Percentiles rank a stretch among this genome's conserved stretches.
phyloP scores from a whole-genome alignment of 2,113 vertebrate genomes.

The Etheostoma cragini region DNA sequence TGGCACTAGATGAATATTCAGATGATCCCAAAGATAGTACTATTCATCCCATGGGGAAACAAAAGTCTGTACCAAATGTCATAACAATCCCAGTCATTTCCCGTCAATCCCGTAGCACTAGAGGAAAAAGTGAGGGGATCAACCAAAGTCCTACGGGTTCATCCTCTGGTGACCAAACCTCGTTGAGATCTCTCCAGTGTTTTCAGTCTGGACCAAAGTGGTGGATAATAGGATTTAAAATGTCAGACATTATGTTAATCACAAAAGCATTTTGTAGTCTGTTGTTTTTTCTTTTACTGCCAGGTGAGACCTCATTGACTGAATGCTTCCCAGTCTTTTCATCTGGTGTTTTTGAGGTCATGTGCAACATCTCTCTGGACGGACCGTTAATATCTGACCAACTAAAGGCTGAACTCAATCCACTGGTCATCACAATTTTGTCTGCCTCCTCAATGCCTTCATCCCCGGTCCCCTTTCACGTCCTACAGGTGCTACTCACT shows the following conservation, averaged over 20 bases:
- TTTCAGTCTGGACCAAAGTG: neutral
- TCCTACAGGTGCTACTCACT: constrained; percentile 82
- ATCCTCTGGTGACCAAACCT: neutral
- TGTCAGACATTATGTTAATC: neutral
- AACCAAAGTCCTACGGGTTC: neutral
- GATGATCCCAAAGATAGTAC: neutral
- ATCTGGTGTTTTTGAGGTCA: constrained; percentile 76
- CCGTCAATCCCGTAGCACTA: too few relatives aligned
- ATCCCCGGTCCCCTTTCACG: constrained; percentile 76
- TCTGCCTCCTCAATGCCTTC: constrained; percentile 84
- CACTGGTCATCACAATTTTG: constrained; percentile 85
- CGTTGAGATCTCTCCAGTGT: too few relatives aligned
- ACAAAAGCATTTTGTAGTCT: neutral
- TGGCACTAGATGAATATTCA: neutral
- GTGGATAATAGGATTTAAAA: neutral
- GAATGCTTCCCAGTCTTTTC: constrained; percentile 64
- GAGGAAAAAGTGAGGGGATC: too few relatives aligned
- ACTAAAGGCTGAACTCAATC: constrained; percentile 87
- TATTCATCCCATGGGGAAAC: too few relatives aligned
- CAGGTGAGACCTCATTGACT: constrained; percentile 81
- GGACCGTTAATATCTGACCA: constrained; percentile 85
- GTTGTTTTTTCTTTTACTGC: constrained; percentile 18
- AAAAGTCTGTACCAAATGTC: too few relatives aligned
- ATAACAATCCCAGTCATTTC: too few relatives aligned
- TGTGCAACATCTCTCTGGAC: constrained; percentile 83